These are phyloP conservation scores for Prolemur simus DNA, from an alignment of 2,113 vertebrate genomes.

Conservation along the genomic window DNA sequence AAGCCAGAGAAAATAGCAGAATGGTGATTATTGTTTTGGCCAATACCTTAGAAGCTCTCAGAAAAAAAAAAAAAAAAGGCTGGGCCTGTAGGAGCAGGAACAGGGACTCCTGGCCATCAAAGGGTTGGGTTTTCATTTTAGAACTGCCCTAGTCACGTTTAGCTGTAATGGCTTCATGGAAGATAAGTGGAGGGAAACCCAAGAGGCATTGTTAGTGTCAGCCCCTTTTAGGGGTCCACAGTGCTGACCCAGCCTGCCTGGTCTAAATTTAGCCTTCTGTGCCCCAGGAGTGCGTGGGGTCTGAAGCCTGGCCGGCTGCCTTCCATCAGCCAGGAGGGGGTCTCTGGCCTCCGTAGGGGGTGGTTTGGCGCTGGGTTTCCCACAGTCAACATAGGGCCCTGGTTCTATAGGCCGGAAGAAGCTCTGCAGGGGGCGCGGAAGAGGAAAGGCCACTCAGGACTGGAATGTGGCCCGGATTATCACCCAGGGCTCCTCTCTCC, in stretches of 20 bases:
- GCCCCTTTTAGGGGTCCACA: neutral
- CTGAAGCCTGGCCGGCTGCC: neutral
- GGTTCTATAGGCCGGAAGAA: neutral
- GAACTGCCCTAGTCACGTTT: neutral
- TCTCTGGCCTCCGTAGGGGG: neutral
- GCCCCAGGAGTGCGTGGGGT: neutral
- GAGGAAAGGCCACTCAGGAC: neutral
- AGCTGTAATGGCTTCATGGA: neutral
- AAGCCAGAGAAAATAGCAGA: neutral
- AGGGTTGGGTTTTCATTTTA: neutral
- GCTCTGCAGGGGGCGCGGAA: neutral
- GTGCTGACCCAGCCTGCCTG: neutral
- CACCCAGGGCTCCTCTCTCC: neutral
- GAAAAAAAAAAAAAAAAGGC: neutral
- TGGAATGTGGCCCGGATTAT: slow-evolving; percentile 45
- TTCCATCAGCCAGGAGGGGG: neutral
- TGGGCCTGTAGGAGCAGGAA: neutral
- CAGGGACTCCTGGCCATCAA: neutral
- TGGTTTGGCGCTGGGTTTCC: slow-evolving; percentile 11
- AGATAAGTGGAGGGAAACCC: neutral
- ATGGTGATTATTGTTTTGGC: neutral
- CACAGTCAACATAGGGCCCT: neutral
- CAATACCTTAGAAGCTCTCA: too few relatives aligned
- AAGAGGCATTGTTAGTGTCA: neutral
- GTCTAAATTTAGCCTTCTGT: neutral